Conservation (phyloP, 2,113 vertebrate species). For the Pionites leucogaster region DNA sequence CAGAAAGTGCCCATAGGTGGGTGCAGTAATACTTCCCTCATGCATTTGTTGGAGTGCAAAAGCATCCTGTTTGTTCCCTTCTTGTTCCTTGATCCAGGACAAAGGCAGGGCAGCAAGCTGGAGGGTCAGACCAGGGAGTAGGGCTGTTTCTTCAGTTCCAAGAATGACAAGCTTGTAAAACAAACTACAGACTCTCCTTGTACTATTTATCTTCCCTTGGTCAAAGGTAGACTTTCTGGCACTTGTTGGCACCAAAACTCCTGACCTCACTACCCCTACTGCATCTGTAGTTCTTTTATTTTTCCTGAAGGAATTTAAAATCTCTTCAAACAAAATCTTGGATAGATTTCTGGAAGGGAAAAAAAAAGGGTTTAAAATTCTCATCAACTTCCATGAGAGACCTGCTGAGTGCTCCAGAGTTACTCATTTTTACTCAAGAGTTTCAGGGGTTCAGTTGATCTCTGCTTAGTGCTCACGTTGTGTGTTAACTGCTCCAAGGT, state of each 20-base stretch:
- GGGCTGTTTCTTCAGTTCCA: neutral
- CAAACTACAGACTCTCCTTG: neutral
- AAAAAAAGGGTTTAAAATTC: neutral
- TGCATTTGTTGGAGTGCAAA: neutral
- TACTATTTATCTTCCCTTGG: neutral
- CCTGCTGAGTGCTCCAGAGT: conserved; percentile 60
- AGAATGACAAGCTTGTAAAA: neutral
- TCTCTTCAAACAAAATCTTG: neutral
- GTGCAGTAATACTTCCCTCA: neutral
- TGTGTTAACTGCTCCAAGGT: neutral
- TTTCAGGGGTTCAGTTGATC: neutral
- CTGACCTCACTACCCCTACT: neutral
- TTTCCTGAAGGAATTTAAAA: neutral
- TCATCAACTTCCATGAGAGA: neutral
- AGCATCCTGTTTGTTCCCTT: neutral
- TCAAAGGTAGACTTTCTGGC: rapidly evolving
- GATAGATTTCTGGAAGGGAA: neutral
- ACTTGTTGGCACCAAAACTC: neutral
- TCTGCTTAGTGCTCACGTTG: neutral
- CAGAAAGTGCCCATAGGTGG: neutral
- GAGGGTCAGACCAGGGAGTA: neutral
- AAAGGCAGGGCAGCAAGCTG: neutral
- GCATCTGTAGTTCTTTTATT: neutral
- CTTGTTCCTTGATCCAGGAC: neutral
- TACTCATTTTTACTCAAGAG: neutral